These are phyloP conservation scores for Suncus etruscus DNA, from an alignment of 2,113 vertebrate species.

Conservation along the genomic window DNA sequence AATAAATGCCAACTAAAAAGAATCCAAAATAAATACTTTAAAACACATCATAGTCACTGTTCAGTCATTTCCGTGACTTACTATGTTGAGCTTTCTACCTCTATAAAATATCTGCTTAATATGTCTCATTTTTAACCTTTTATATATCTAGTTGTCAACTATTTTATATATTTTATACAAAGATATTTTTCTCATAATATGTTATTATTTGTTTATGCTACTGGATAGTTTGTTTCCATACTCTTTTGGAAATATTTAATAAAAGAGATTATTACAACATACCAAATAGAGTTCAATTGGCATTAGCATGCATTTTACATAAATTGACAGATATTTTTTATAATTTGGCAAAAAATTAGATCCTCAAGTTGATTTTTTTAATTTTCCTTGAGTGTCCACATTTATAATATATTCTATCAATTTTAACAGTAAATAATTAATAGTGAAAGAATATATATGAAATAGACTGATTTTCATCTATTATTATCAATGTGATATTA, in stretches of 20 bases:
- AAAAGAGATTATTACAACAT: not conserved
- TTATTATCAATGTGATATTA: not conserved
- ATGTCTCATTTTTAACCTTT: not conserved
- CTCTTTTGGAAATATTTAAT: not conserved
- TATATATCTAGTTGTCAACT: not conserved
- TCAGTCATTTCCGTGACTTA: not conserved
- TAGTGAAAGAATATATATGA: not conserved
- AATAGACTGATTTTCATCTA: not conserved
- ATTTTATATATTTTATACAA: not conserved
- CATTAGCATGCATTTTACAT: slow-evolving; percentile 7
- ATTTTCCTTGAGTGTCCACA: not conserved
- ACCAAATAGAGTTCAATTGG: not conserved
- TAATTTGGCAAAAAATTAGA: not conserved
- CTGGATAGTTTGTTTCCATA: not conserved
- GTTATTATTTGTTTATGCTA: not conserved
- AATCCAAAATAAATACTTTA: no score
- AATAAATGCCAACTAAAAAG: no score
- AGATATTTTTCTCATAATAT: not conserved
- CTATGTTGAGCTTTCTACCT: not conserved
- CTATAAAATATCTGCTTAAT: not conserved
- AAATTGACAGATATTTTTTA: not conserved
- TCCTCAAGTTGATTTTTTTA: not conserved
- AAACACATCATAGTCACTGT: no score
- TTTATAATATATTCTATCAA: not conserved
- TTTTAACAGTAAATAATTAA: no score